Evolutionary conservation across 2,888 invertebrate species (phyloP).

Genomic region (Drosophila villosipedis): DNA sequence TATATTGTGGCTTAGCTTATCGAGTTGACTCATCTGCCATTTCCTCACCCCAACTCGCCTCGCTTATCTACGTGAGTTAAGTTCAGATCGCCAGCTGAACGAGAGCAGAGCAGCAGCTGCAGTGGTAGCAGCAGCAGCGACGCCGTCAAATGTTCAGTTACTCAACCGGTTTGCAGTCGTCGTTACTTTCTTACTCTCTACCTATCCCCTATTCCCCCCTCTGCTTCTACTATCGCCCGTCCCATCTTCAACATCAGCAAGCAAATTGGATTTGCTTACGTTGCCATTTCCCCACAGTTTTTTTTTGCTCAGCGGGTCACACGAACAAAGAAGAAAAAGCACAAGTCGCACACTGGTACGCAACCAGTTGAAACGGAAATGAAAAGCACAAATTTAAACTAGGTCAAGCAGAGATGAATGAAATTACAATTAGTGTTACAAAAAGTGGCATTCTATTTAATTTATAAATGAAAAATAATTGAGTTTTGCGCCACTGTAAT

Average conservation of each 20-base stretch:
- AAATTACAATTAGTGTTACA: background rate
- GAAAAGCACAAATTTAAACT: background rate
- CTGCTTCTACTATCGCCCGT: background rate
- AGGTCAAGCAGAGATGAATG: background rate
- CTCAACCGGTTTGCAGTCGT: constrained; percentile 50
- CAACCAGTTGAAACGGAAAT: constrained; percentile 1
- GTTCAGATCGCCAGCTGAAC: constrained; percentile 3
- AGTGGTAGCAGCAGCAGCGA: background rate
- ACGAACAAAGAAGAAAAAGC: constrained; percentile 56
- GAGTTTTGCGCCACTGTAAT: constrained; percentile 26
- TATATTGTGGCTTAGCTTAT: constrained; percentile 7
- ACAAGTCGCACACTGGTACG: constrained; percentile 47
- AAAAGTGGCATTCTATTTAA: background rate
- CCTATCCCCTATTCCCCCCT: background rate
- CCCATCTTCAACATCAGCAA: constrained; percentile 30
- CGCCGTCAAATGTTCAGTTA: constrained; percentile 33
- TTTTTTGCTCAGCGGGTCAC: constrained; percentile 44
- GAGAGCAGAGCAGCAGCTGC: constrained; percentile 3
- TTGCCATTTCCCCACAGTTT: constrained; percentile 43
- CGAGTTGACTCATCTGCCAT: constrained; percentile 36
- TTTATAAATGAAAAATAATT: background rate
- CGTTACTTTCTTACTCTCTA: constrained; percentile 5
- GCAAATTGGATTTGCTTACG: constrained; percentile 60
- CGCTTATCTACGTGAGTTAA: constrained; percentile 47
- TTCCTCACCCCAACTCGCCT: constrained; percentile 8